These are phyloP conservation scores for Microcebus murinus DNA, from an alignment of 2,113 vertebrate species.

Conservation along the genomic window DNA sequence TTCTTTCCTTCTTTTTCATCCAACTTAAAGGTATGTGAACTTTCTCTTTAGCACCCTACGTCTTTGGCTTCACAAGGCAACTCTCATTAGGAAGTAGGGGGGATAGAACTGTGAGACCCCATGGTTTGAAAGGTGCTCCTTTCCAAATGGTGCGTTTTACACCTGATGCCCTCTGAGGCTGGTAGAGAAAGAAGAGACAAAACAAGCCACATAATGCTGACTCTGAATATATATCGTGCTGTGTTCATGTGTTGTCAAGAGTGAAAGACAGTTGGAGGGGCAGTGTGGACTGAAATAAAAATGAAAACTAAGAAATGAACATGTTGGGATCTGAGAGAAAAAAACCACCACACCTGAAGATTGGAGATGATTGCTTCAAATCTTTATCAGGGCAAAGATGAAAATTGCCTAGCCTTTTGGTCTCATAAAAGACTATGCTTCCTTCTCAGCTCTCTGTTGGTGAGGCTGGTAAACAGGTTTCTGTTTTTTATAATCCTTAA, in stretches of 20 bases:
- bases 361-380: not conserved
- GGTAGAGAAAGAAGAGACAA: not conserved
- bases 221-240: not conserved
- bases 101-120: no score
- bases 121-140: not conserved
- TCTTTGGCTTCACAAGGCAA: not conserved
- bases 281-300: not conserved
- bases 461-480: not conserved
- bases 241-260: not conserved
- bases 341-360: not conserved
- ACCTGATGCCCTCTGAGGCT: not conserved
- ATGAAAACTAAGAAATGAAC: not conserved
- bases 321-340: not conserved
- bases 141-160: not conserved
- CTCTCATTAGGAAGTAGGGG: not conserved
- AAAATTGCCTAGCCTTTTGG: not conserved
- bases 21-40: slow-evolving; percentile 62
- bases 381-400: not conserved
- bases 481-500: not conserved
- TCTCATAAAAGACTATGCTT: not conserved
- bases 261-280: not conserved
- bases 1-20: slow-evolving; percentile 43
- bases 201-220: not conserved
- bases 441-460: not conserved
- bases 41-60: not conserved